Base-by-base conservation (phyloP, 2,113 vertebrate species). In the Cygnus atratus region DNA sequence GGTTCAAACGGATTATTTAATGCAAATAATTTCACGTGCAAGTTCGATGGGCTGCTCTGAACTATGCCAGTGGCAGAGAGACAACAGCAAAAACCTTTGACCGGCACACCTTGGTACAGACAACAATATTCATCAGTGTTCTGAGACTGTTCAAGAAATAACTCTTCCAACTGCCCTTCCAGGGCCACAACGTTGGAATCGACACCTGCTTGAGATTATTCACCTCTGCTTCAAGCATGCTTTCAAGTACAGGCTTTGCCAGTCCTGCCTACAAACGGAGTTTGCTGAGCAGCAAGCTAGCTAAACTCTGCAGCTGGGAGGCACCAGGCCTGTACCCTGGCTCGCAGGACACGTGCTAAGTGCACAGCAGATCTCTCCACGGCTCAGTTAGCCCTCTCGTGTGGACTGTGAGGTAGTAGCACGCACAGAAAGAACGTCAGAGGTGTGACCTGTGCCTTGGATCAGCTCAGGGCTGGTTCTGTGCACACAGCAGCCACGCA, bases 391-490 rank as follows among this genome's bases (percentile, higher is more conserved):
- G 11, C 66, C 6, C 6, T 26, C 28, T 43, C 35, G 0, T 0
- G 14, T 31, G 10, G 3, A 2, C 11, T 2, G 5, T 3, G 21
- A 0, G 1, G 18, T 4, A 9, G 6, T 22, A 3, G 26, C 33
- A 0, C 0, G 2, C 1, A 14, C 17, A 2, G 37, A 5, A 11
- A 3, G 11, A 28, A 1, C 0, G 4, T 2, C 20, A 2, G 77
- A 39, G 5, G 29, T 10, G 13, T 3, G 4, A 33, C 20, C n/a
- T 13, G 2, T 2, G 3, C 62, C 29, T 3, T 0, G 29, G 62
- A 43, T 35, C 77, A 2, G 65, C 57, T 52, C 59, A 37, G 21
- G 16, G 13, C 37, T 4, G 25, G 35, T 11, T 39, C 35, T 6
- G 35, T 5, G 61, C 6, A 10, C 39, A 3, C 46, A 3, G 50